Base-by-base conservation (phyloP, 2,113 vertebrate genomes). In the Hepsetus odoe region DNA sequence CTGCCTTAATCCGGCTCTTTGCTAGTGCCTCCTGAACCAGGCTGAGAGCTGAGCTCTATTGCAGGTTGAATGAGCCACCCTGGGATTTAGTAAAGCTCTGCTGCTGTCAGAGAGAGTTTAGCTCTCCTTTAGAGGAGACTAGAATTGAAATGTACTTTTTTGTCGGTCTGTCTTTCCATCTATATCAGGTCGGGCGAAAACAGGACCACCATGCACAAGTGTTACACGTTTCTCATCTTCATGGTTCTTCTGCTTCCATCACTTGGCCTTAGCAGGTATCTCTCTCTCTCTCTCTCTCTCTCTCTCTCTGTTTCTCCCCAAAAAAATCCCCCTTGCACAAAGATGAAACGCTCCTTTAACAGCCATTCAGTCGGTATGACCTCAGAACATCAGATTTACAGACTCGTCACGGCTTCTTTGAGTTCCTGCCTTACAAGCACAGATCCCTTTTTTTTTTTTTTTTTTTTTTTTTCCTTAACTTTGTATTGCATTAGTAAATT, bases 171-270 rank as follows among this genome's bases (percentile, higher is more conserved):
- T 44, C 16, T 56, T 11, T 9, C 5, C 42, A 24, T 69, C 18
- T 75, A 8, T 64, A 26, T 80, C 89, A 97, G 96, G 86, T 99
- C 97, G 9, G 97, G 96, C 72, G 97, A 98, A 84, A 99, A 99
- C 86, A 91, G 97, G 87, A 99, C 97, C 0, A 99, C 97, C 0
- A 99, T 99, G 97, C 97, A 98, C 85, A 99, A 99, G 65, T 99
- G 97, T 79, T 99, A 99, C 89, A 98, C 97, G 22, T 99, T 99
- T 88, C 94, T 99, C 85, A 97, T 98, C 91, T 98, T 99, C 85
- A 99, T 99, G 97, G 97, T 99, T 28, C 91, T 99, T 83, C 91
- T 99, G 65, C 91, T 99, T 85, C 97, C 97, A 0, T 99, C 97
- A 0, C 92, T 98, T 33, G 97, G 97, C 26, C 93, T 99, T 85